These are phyloP conservation scores for Ornithoptera priamus DNA, from an alignment of 2,888 invertebrate species.

Conservation along the genomic window DNA sequence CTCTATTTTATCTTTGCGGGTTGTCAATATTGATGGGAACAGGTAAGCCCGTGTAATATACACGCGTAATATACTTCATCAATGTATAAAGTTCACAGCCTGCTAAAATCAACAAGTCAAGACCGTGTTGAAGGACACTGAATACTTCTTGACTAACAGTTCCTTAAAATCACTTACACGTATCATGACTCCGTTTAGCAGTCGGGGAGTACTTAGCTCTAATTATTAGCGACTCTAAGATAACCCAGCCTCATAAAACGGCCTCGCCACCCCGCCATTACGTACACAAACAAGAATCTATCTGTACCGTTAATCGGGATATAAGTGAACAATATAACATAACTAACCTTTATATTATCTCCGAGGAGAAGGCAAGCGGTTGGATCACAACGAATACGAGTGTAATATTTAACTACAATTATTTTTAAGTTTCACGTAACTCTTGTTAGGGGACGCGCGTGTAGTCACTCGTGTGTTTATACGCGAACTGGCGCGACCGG, in stretches of 20 bases:
- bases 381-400: conserved; percentile 10
- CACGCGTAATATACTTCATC: too few relatives aligned
- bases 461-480: conserved; percentile 34
- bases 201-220: not conserved
- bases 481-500: conserved; percentile 49
- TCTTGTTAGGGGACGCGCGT: conserved; percentile 36
- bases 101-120: too few relatives aligned
- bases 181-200: too few relatives aligned
- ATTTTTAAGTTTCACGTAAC: conserved; percentile 32
- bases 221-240: conserved; percentile 20
- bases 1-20: too few relatives aligned
- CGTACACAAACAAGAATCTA: conserved; percentile 21
- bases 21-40: too few relatives aligned
- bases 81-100: too few relatives aligned
- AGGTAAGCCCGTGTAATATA: too few relatives aligned
- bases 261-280: conserved; percentile 20
- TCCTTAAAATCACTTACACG: too few relatives aligned
- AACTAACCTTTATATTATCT: conserved; percentile 23
- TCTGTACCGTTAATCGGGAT: conserved; percentile 22
- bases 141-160: too few relatives aligned
- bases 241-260: conserved; percentile 25
- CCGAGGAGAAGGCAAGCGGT: not conserved
- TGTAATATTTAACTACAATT: conserved; percentile 6
- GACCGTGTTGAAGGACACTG: too few relatives aligned
- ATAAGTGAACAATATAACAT: conserved; percentile 3